These are phyloP conservation scores for Rhinopomastus cyanomelas DNA, from an alignment of 2,113 vertebrate genomes.

Conservation along the genomic window DNA sequence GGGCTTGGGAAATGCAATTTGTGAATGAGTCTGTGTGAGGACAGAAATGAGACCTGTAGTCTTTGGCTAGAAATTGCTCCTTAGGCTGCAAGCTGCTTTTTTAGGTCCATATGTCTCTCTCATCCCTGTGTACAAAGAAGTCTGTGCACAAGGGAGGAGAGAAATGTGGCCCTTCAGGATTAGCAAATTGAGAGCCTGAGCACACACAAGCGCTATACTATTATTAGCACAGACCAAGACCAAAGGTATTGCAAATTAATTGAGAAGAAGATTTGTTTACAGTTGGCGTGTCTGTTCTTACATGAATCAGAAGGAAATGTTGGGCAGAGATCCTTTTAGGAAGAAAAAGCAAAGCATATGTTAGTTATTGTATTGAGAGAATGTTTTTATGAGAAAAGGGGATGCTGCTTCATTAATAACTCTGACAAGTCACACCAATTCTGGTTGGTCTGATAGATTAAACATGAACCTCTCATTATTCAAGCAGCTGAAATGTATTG, in stretches of 20 bases:
- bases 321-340: constrained; percentile 57
- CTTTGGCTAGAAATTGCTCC: background rate
- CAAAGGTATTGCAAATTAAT: constrained; percentile 56
- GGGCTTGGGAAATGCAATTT: background rate
- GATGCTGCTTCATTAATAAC: constrained; percentile 73
- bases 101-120: background rate
- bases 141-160: background rate
- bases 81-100: background rate
- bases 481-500: constrained; percentile 61
- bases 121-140: background rate
- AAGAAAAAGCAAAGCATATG: constrained; percentile 69
- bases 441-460: constrained; percentile 76
- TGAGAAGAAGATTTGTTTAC: constrained; percentile 15
- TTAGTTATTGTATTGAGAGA: constrained; percentile 74
- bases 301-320: constrained; percentile 52
- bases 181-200: background rate
- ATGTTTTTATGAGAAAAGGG: constrained; percentile 71
- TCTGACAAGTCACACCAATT: constrained; percentile 68
- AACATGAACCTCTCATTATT: constrained; percentile 76
- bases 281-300: constrained; percentile 52
- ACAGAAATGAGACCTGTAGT: background rate
- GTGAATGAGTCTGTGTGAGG: background rate
- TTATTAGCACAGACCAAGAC: background rate
- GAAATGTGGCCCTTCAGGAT: background rate
- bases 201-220: background rate